Conservation (phyloP, 92 coral and sea anemone species). For the Muricea muricata region DNA sequence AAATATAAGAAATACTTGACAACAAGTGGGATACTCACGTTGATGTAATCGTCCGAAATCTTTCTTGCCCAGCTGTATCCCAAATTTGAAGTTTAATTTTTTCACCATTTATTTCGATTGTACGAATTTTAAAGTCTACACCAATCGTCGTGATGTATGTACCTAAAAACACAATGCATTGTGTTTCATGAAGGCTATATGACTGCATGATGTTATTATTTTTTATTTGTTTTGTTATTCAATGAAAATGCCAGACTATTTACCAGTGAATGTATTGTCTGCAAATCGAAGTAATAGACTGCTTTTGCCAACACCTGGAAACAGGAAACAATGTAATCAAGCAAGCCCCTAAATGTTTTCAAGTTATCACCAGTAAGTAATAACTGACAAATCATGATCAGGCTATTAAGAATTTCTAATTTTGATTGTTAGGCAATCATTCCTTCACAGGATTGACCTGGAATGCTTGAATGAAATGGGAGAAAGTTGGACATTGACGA, state of each 20-base stretch:
- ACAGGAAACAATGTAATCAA: no score
- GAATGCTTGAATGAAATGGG: no score
- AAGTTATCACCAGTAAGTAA: no score
- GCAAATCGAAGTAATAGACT: slow-evolving; percentile 96
- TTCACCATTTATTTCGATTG: slow-evolving; percentile 90
- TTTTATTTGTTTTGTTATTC: not conserved
- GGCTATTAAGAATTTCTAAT: not conserved
- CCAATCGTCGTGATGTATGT: slow-evolving; percentile 98
- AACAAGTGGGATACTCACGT: slow-evolving; percentile 70
- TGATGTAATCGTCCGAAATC: slow-evolving; percentile 96
- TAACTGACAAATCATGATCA: not conserved
- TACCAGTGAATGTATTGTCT: slow-evolving; percentile 98
- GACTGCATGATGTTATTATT: not conserved
- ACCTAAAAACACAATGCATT: slow-evolving; percentile 55
- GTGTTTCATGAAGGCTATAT: not conserved
- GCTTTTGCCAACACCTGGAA: slow-evolving; percentile 97
- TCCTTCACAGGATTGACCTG: no score
- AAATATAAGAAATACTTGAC: no score
- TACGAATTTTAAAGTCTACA: slow-evolving; percentile 96
- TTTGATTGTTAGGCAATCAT: no score
- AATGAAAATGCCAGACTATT: slow-evolving; percentile 14
- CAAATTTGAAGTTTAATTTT: slow-evolving; percentile 96
- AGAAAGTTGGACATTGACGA: no score
- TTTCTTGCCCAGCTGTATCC: slow-evolving; percentile 99
- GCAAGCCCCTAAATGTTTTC: no score